A percentile compares a stretch with the other conserved stretches of the same genome.
phyloP scores from a whole-genome alignment of 2,797 vertebrate genomes.

The Lemur catta region DNA sequence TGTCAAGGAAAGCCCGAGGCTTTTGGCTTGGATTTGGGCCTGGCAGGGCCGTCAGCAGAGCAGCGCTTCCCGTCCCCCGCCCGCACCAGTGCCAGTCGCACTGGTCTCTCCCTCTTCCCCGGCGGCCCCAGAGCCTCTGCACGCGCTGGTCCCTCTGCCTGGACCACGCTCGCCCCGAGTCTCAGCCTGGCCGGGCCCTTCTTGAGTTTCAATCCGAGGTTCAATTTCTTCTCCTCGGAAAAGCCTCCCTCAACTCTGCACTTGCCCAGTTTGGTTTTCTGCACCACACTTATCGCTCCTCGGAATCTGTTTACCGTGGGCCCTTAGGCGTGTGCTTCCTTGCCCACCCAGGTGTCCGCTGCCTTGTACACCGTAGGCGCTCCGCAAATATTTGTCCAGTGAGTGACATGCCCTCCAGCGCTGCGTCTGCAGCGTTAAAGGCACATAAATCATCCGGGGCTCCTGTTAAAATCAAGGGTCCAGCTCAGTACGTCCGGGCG shows the following conservation, averaged over 20 bases:
- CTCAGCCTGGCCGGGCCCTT: too few species aligned
- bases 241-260: background rate
- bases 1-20: background rate
- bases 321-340: background rate
- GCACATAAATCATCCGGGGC: background rate
- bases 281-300: background rate
- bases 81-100: background rate
- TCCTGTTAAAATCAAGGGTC: background rate
- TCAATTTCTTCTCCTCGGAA: background rate
- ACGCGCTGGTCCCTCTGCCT: background rate
- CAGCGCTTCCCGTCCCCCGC: accelerated
- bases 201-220: background rate
- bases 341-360: background rate
- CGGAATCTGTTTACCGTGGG: background rate
- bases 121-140: background rate
- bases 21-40: background rate
- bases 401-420: background rate
- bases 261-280: background rate
- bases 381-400: background rate
- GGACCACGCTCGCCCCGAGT: background rate
- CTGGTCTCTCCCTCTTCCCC: background rate
- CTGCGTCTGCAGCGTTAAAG: accelerated
- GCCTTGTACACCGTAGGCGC: background rate
- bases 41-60: background rate
- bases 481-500: background rate